Evolutionary conservation across 2,888 invertebrate genomes (phyloP).

Genomic region (Lepas anatifera): DNA sequence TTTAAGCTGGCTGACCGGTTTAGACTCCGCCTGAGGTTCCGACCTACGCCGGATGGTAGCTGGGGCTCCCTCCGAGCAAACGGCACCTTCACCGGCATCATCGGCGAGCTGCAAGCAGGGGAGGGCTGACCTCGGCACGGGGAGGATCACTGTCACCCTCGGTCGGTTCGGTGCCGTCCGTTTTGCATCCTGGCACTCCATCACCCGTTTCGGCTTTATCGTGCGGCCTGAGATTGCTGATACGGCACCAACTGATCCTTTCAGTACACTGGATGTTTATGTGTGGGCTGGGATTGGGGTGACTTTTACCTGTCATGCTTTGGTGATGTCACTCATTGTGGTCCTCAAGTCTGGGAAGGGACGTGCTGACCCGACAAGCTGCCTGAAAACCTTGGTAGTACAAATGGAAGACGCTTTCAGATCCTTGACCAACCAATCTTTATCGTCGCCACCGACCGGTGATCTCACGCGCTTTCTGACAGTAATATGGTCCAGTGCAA

Average conservation of each 20-base stretch:
- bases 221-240: not conserved
- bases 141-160: not conserved
- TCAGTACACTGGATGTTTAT: not conserved
- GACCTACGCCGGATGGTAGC: not conserved
- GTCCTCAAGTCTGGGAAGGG: not conserved
- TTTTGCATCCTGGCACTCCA: not conserved
- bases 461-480: not conserved
- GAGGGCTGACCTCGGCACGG: not conserved
- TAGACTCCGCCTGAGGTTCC: not conserved
- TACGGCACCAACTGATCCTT: not conserved
- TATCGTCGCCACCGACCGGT: not conserved
- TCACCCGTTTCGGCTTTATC: not conserved
- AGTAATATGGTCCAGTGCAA: not conserved
- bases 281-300: not conserved
- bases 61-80: not conserved
- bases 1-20: not conserved
- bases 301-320: not conserved
- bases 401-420: not conserved
- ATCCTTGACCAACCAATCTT: not conserved
- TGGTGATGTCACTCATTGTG: not conserved
- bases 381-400: not conserved
- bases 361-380: not conserved
- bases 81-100: slow-evolving; percentile 7
- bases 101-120: slow-evolving; percentile 3
- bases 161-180: not conserved